A percentile compares a stretch with the other conserved stretches of the same genome.
These are phyloP conservation scores for Troilus luridus DNA, from an alignment of 2,888 invertebrate genomes.

Conservation along the genomic window DNA sequence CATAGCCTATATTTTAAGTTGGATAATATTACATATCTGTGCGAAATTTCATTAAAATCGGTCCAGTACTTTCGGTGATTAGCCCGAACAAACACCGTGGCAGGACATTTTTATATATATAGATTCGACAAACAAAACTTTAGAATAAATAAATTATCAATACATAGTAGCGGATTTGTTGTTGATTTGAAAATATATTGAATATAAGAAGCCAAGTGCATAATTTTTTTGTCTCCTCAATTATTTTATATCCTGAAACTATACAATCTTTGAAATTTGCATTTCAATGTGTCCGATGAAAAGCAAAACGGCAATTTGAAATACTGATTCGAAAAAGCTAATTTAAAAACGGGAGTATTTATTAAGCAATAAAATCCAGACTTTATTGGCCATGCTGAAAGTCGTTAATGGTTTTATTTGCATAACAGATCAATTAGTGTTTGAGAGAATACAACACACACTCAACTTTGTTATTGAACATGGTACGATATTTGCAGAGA, in stretches of 20 bases:
- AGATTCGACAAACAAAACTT: too few species aligned
- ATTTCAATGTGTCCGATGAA: constrained; percentile 8
- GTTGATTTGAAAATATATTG: not conserved
- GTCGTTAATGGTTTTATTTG: not conserved
- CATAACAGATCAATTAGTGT: not conserved
- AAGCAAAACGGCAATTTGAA: not conserved
- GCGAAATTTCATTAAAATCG: too few species aligned
- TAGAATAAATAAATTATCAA: too few species aligned
- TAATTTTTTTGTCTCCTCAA: not conserved
- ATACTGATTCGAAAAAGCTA: not conserved
- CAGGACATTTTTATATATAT: too few species aligned
- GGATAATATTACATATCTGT: too few species aligned
- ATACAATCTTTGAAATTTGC: not conserved
- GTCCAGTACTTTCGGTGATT: too few species aligned
- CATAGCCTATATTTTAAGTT: too few species aligned
- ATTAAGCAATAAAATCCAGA: not conserved
- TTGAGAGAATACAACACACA: not conserved
- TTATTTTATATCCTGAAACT: not conserved
- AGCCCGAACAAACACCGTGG: too few species aligned
- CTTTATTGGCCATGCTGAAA: not conserved
- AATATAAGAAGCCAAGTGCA: not conserved
- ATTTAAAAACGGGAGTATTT: not conserved
- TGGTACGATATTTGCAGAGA: not conserved
- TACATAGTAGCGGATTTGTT: not conserved
- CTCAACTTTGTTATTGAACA: not conserved